Percentiles rank a stretch among this genome's conserved stretches.
These are phyloP conservation scores for Zosterops pallidus DNA, from an alignment of 2,113 vertebrate genomes.

Conservation along the genomic window DNA sequence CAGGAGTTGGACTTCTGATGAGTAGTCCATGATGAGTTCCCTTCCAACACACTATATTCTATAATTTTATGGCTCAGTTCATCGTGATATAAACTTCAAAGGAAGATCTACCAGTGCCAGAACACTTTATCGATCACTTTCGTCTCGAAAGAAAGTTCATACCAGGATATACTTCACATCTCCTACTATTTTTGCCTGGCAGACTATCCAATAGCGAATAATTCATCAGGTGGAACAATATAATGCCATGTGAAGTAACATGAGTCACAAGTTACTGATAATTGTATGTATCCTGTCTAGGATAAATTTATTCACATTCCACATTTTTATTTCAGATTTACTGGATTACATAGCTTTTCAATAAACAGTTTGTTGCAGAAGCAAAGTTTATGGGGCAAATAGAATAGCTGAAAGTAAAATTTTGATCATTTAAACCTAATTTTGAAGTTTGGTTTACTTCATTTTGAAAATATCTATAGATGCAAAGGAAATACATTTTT, in stretches of 20 bases:
- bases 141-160: neutral
- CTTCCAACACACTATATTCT: neutral
- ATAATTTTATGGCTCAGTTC: neutral
- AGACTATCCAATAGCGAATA: neutral
- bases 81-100: neutral
- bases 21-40: neutral
- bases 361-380: neutral
- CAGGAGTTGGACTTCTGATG: too few relatives aligned
- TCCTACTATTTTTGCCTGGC: neutral
- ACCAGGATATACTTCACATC: neutral
- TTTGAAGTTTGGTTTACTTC: neutral
- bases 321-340: neutral
- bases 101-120: neutral
- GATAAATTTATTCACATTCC: neutral
- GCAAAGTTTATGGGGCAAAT: neutral
- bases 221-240: neutral
- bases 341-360: neutral
- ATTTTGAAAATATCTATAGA: neutral
- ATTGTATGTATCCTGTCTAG: rapidly evolving
- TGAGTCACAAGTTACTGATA: neutral
- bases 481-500: neutral
- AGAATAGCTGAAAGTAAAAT: neutral
- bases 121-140: neutral
- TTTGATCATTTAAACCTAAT: neutral
- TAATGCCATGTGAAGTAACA: neutral